Evolutionary conservation across 2,888 invertebrate species (phyloP).

Genomic region (Drosophila kambysellisi): DNA sequence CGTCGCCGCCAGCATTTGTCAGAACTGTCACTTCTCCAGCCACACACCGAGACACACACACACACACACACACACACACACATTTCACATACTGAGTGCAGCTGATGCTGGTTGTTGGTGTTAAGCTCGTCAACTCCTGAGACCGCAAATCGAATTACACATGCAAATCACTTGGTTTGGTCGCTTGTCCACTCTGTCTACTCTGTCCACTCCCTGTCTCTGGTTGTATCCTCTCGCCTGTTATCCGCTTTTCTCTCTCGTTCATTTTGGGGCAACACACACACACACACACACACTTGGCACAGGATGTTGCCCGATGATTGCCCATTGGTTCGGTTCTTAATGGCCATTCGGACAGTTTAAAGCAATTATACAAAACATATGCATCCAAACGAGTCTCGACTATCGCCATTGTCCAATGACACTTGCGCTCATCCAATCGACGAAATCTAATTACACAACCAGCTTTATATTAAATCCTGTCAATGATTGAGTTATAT

Average conservation of each 20-base stretch:
- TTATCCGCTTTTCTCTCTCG: slow-evolving; percentile 14
- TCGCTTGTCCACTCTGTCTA: slow-evolving; percentile 41
- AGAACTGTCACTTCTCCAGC: slow-evolving; percentile 37
- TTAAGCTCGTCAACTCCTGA: slow-evolving; percentile 62
- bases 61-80: slow-evolving; percentile 5
- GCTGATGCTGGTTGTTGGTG: slow-evolving; percentile 30
- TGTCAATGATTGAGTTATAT: slow-evolving; percentile 50
- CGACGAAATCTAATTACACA: slow-evolving; percentile 49
- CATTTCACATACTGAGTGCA: slow-evolving; percentile 6
- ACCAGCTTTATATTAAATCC: slow-evolving; percentile 54
- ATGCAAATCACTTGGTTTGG: slow-evolving; percentile 73
- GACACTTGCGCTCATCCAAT: slow-evolving; percentile 21
- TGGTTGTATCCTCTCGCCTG: slow-evolving; percentile 1
- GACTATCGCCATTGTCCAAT: slow-evolving; percentile 19
- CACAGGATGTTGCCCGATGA: slow-evolving; percentile 36
- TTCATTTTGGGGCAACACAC: slow-evolving; percentile 36
- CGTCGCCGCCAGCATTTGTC: slow-evolving; percentile 55
- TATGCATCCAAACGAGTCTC: slow-evolving; percentile 14
- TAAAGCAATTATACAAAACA: slow-evolving; percentile 65
- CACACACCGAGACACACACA: slow-evolving; percentile 17
- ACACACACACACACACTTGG: not conserved
- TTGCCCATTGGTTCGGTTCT: slow-evolving; percentile 39
- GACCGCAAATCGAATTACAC: slow-evolving; percentile 76
- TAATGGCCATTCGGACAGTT: slow-evolving; percentile 67
- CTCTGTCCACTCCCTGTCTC: slow-evolving; percentile 5